These are phyloP conservation scores for Heliconius himera DNA, from an alignment of 1,140 invertebrate species.

Conservation along the genomic window DNA sequence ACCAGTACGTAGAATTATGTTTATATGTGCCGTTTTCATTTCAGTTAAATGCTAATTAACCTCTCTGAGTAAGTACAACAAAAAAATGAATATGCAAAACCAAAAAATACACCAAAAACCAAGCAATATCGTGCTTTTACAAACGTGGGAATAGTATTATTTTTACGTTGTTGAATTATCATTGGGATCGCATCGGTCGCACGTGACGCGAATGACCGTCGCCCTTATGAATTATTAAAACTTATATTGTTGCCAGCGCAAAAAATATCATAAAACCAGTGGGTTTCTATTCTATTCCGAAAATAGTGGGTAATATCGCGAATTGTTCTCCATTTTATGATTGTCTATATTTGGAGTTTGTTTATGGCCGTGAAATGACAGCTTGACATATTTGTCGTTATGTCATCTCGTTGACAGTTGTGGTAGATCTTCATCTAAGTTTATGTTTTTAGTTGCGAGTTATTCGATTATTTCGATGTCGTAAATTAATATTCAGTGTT, in stretches of 20 bases:
- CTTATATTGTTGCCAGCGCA: slow-evolving; percentile 69
- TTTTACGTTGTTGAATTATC: slow-evolving; percentile 63
- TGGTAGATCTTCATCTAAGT: neutral
- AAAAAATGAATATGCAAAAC: slow-evolving; percentile 32
- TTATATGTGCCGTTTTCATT: no score
- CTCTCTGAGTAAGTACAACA: neutral
- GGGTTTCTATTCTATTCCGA: slow-evolving; percentile 74
- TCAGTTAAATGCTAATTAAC: neutral
- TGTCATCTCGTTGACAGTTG: neutral
- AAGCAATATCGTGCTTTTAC: slow-evolving; percentile 71
- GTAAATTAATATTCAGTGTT: neutral
- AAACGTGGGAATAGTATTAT: slow-evolving; percentile 75
- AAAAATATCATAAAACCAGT: slow-evolving; percentile 60
- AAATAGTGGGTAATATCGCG: slow-evolving; percentile 65
- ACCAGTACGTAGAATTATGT: no score
- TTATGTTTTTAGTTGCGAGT: neutral
- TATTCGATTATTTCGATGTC: neutral
- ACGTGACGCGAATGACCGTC: slow-evolving; percentile 63
- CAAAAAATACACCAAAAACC: slow-evolving; percentile 38
- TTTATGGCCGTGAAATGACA: slow-evolving; percentile 47
- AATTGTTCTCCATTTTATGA: slow-evolving; percentile 64
- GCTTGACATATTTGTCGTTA: slow-evolving; percentile 43
- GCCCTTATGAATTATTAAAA: slow-evolving; percentile 77
- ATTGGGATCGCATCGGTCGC: slow-evolving; percentile 60
- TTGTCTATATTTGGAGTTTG: slow-evolving; percentile 63